Evolutionary conservation across 2,113 vertebrate species (phyloP).

Genomic region (Trochalopteron elliotii): DNA sequence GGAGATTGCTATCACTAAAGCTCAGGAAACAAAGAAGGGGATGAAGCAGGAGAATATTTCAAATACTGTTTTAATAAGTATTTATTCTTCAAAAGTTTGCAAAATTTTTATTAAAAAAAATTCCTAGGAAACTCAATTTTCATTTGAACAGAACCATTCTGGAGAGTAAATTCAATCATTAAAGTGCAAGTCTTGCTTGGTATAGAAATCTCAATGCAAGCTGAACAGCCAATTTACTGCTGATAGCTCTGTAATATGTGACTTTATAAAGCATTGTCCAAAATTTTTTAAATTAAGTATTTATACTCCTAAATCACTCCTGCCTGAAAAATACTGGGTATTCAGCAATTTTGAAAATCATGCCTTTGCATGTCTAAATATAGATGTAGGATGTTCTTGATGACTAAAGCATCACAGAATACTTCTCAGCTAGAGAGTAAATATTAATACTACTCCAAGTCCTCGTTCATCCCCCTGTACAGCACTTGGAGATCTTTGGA

Average conservation of each 20-base stretch:
- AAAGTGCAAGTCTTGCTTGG: neutral
- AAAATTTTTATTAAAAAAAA: neutral
- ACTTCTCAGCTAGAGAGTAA: neutral
- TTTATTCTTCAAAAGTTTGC: neutral
- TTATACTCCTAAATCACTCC: neutral
- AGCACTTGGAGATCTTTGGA: neutral
- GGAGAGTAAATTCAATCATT: neutral
- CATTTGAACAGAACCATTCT: neutral
- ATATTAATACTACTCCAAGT: neutral
- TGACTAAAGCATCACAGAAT: neutral
- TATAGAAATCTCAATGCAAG: neutral
- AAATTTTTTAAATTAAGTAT: neutral
- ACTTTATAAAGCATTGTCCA: neutral
- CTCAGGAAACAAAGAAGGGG: neutral
- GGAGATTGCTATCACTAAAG: neutral
- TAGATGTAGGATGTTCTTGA: neutral
- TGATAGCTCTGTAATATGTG: neutral
- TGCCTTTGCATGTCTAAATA: neutral
- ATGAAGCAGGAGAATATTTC: neutral
- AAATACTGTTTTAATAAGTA: neutral
- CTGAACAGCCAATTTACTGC: neutral
- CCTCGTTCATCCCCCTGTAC: neutral
- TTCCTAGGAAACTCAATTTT: neutral
- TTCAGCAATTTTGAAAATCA: neutral
- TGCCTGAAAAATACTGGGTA: neutral